A percentile compares a stretch with the other conserved stretches of the same genome.
Conservation (phyloP, 1,140 invertebrate genomes). For the Andrena cerasifolii region DNA sequence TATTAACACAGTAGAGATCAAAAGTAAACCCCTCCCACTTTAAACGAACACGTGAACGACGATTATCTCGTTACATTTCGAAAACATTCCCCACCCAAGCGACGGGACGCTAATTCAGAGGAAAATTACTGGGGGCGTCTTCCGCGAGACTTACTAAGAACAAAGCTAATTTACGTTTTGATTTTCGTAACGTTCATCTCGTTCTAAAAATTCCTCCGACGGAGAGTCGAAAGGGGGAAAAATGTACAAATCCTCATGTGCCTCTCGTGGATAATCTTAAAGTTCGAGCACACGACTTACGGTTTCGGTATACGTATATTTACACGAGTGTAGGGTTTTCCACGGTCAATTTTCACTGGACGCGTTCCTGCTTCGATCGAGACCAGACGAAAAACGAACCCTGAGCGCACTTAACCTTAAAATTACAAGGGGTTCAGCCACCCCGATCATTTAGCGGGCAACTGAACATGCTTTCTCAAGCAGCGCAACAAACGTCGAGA, state of each 20-base stretch:
- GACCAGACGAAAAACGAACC: neutral
- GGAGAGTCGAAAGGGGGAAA: neutral
- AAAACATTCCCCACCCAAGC: neutral
- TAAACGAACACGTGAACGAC: neutral
- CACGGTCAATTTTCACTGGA: neutral
- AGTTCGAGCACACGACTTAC: neutral
- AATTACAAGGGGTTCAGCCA: neutral
- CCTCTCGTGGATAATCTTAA: slow-evolving; percentile 2
- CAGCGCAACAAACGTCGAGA: neutral
- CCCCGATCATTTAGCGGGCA: neutral
- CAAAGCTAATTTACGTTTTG: slow-evolving; percentile 9
- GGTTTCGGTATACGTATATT: neutral
- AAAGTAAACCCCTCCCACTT: neutral
- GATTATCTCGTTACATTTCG: too few species aligned
- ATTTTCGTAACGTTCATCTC: slow-evolving; percentile 4
- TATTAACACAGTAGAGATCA: neutral
- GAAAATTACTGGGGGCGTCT: slow-evolving; percentile 8
- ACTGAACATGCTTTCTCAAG: too few species aligned
- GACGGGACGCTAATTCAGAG: slow-evolving; percentile 23
- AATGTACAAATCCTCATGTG: slow-evolving; percentile 6
- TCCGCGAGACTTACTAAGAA: neutral
- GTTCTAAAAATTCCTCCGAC: neutral
- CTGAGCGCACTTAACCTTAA: slow-evolving; percentile 7
- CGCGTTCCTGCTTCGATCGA: neutral
- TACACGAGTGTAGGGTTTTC: neutral